These are phyloP conservation scores for Agrotis ipsilon DNA, from an alignment of 2,888 invertebrate species.

Conservation along the genomic window DNA sequence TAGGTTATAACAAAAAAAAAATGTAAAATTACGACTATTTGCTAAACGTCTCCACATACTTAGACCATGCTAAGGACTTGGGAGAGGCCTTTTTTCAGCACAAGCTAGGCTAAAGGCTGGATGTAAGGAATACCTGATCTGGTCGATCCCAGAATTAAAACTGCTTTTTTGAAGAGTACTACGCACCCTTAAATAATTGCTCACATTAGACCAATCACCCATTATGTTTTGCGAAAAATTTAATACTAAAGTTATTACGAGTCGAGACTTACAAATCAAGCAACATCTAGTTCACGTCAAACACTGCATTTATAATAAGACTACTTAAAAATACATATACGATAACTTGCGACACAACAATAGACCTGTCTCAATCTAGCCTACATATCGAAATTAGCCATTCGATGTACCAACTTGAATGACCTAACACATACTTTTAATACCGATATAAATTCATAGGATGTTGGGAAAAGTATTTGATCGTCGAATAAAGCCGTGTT, in stretches of 20 bases:
- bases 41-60: too few species aligned
- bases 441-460: constrained; percentile 62
- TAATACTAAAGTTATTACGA: constrained; percentile 13
- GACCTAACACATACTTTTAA: constrained; percentile 58
- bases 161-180: too few species aligned
- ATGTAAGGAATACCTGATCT: too few species aligned
- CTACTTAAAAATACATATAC: constrained; percentile 57
- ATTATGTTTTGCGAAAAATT: constrained; percentile 7
- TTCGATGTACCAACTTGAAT: constrained; percentile 58
- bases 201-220: too few species aligned
- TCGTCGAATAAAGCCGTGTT: constrained; percentile 14
- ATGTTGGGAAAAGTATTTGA: constrained; percentile 36
- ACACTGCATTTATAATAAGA: constrained; percentile 46
- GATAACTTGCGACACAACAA: constrained; percentile 57
- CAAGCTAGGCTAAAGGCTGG: too few species aligned
- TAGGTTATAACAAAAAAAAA: too few species aligned
- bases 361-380: constrained; percentile 62
- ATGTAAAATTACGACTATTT: too few species aligned
- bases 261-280: constrained; percentile 22
- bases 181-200: too few species aligned
- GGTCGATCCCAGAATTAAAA: too few species aligned
- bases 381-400: constrained; percentile 67
- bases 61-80: too few species aligned
- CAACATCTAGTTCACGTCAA: constrained; percentile 2
- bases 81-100: too few species aligned